Conservation (phyloP, 2,797 vertebrate species). For the Melanotaenia pygmaea region DNA sequence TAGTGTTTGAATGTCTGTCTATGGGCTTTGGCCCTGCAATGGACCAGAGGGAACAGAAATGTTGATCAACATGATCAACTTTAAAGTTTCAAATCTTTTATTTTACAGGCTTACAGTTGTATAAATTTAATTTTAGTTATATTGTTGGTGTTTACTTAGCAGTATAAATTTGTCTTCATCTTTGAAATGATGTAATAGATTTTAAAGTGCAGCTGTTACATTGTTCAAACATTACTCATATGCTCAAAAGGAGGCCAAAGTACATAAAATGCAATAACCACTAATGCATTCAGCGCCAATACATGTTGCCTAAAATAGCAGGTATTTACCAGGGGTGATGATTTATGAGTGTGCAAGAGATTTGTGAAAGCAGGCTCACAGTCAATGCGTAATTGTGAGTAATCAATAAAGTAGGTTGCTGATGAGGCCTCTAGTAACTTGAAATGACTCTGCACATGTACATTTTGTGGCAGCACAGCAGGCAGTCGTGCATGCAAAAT, state of each 20-base stretch:
- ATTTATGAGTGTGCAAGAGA: conserved; percentile 64
- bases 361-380: conserved; percentile 43
- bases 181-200: not conserved
- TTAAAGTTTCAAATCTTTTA: too few relatives aligned
- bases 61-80: too few relatives aligned
- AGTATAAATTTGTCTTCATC: not conserved
- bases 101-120: not conserved
- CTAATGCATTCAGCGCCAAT: conserved; percentile 27
- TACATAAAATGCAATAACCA: conserved; percentile 10
- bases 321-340: conserved; percentile 56
- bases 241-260: conserved; percentile 17
- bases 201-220: not conserved
- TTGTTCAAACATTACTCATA: not conserved
- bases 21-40: too few relatives aligned
- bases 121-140: not conserved
- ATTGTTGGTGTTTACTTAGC: not conserved
- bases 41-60: too few relatives aligned
- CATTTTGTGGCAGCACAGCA: conserved; percentile 12
- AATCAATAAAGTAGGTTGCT: conserved; percentile 31
- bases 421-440: conserved; percentile 27
- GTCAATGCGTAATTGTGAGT: conserved; percentile 30
- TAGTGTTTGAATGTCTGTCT: too few relatives aligned
- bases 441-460: conserved; percentile 6
- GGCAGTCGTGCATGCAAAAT: conserved; percentile 5
- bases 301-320: conserved; percentile 59